Evolutionary conservation across 2,113 vertebrate species (phyloP).

Genomic region (Vidua chalybeata): DNA sequence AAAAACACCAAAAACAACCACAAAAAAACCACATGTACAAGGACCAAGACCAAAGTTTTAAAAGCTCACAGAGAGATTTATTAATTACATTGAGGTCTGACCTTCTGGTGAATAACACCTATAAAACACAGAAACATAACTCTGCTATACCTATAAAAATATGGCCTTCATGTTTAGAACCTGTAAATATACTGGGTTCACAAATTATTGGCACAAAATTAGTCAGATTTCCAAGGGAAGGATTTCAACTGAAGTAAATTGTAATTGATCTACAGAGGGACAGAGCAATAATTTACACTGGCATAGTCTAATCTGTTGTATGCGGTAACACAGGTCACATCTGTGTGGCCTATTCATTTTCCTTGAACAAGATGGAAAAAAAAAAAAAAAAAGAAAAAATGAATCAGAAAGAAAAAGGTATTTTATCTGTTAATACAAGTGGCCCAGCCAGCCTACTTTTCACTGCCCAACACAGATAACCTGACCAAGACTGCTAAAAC

Average conservation of each 20-base stretch:
- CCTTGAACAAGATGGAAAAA: background rate
- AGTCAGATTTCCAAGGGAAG: background rate
- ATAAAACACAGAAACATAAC: background rate
- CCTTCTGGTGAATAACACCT: background rate
- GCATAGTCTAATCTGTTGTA: background rate
- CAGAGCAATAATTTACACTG: background rate
- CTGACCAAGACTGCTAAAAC: background rate
- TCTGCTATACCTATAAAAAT: background rate
- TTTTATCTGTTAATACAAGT: background rate
- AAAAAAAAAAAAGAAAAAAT: no score
- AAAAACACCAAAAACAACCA: background rate
- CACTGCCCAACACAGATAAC: background rate
- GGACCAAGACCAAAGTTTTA: background rate
- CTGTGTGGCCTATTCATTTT: background rate
- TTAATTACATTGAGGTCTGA: background rate
- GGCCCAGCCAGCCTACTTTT: accelerated
- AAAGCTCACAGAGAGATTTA: background rate
- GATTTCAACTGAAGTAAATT: background rate
- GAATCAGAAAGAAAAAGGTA: accelerated
- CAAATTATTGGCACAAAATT: background rate
- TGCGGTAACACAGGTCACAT: background rate
- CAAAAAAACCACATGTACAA: background rate
- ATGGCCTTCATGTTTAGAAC: background rate
- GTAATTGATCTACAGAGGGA: background rate
- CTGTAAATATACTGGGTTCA: background rate